phyloP scores from a whole-genome alignment of 2,113 vertebrate genomes.

The Coturnix japonica region DNA sequence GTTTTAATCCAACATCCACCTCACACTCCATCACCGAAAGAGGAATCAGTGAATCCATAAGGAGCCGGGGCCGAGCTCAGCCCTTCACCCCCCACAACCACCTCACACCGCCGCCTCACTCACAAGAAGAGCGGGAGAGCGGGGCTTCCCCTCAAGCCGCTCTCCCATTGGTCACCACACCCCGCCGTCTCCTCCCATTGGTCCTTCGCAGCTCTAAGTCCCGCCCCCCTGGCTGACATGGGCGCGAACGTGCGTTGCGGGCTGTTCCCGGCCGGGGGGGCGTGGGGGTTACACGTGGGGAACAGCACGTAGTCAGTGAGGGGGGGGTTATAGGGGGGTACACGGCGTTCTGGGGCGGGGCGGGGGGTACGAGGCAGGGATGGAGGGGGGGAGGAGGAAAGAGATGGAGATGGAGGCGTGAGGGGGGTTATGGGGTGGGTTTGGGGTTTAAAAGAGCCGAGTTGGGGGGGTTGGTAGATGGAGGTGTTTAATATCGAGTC shows the following conservation, averaged over 20 bases:
- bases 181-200: not conserved
- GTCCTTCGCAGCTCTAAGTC: not conserved
- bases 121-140: not conserved
- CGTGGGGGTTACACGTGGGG: constrained; percentile 32
- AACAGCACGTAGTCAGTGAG: constrained; percentile 17
- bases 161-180: not conserved
- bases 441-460: no score
- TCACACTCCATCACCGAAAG: no score
- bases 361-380: not conserved
- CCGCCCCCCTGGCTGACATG: not conserved
- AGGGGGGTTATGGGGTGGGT: no score
- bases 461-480: no score
- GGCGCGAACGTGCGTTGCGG: not conserved
- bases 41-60: no score
- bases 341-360: not conserved
- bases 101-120: not conserved
- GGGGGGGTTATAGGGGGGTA: not conserved
- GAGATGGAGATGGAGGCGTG: no score
- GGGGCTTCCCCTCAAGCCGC: not conserved
- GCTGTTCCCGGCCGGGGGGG: constrained; percentile 16
- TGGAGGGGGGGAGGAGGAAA: not conserved
- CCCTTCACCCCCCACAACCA: no score
- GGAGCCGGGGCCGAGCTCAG: no score
- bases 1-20: no score
- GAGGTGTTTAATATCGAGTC: no score